phyloP scores from a whole-genome alignment of 2,797 vertebrate species.

The Hemitrygon akajei region DNA sequence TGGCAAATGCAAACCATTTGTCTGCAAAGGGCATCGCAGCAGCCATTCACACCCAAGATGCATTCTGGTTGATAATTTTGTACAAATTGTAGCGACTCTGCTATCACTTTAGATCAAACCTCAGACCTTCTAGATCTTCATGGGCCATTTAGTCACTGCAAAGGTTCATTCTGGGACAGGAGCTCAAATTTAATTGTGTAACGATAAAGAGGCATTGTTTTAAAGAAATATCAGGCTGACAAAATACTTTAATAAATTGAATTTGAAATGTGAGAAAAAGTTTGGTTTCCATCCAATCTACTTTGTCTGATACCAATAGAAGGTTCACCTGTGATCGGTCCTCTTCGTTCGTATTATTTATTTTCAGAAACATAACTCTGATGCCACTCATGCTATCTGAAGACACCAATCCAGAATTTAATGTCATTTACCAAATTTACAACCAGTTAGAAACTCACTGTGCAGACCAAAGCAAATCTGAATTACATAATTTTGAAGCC shows the following conservation, averaged over 20 bases:
- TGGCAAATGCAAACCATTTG: not conserved
- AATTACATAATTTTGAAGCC: not conserved
- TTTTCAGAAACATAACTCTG: not conserved
- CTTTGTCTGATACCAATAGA: not conserved
- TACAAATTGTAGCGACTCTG: not conserved
- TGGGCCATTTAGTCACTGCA: not conserved
- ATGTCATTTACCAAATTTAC: not conserved
- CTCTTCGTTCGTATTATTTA: not conserved
- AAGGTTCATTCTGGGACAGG: not conserved
- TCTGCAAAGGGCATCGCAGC: not conserved
- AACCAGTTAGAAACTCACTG: not conserved
- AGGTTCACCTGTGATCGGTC: not conserved
- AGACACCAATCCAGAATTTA: not conserved
- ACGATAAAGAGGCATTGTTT: not conserved
- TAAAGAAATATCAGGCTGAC: not conserved
- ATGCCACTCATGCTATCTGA: not conserved
- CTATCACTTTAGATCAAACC: not conserved
- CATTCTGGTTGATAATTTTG: not conserved
- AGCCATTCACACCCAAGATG: not conserved
- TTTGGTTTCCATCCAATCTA: not conserved
- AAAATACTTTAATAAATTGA: constrained; percentile 4
- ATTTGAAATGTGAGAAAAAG: not conserved
- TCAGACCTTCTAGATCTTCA: not conserved
- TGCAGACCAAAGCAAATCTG: not conserved
- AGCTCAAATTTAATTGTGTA: not conserved